A percentile compares a stretch with the other conserved stretches of the same genome.
These are phyloP conservation scores for Pandemis cinnamomeana DNA, from an alignment of 2,888 invertebrate species.

Conservation along the genomic window DNA sequence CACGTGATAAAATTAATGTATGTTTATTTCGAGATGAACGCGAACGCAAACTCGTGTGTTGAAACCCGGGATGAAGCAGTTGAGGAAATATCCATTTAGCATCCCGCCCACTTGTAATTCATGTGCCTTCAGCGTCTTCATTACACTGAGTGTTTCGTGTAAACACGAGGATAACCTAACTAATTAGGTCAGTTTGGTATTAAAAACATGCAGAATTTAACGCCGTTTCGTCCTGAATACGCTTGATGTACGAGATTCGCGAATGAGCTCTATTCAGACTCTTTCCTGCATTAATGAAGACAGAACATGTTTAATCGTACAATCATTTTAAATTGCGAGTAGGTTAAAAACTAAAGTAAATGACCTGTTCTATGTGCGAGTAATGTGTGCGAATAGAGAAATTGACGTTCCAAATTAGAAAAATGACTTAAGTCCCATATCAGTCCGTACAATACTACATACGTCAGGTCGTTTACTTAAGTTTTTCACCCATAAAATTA, in stretches of 20 bases:
- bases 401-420: too few species aligned
- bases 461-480: too few species aligned
- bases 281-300: background rate
- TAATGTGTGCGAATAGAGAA: too few species aligned
- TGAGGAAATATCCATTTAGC: conserved; percentile 70
- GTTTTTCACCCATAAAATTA: too few species aligned
- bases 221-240: conserved; percentile 15
- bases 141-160: conserved; percentile 48
- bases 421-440: too few species aligned
- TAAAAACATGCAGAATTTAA: conserved; percentile 36
- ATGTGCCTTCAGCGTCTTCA: conserved; percentile 57
- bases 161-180: conserved; percentile 50
- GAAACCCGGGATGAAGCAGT: conserved; percentile 56
- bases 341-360: too few species aligned
- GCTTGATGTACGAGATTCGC: background rate
- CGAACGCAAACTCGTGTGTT: conserved; percentile 57
- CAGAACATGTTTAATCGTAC: too few species aligned
- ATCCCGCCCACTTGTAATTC: conserved; percentile 54
- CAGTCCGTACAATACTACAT: too few species aligned
- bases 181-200: conserved; percentile 35
- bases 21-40: conserved; percentile 61
- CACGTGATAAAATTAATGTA: conserved; percentile 64
- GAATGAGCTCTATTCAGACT: conserved; percentile 19
- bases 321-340: too few species aligned
- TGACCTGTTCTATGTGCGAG: too few species aligned